A percentile compares a stretch with the other conserved stretches of the same genome.
Conservation (phyloP, 2,113 vertebrate species). For the Hippocampus comes region DNA sequence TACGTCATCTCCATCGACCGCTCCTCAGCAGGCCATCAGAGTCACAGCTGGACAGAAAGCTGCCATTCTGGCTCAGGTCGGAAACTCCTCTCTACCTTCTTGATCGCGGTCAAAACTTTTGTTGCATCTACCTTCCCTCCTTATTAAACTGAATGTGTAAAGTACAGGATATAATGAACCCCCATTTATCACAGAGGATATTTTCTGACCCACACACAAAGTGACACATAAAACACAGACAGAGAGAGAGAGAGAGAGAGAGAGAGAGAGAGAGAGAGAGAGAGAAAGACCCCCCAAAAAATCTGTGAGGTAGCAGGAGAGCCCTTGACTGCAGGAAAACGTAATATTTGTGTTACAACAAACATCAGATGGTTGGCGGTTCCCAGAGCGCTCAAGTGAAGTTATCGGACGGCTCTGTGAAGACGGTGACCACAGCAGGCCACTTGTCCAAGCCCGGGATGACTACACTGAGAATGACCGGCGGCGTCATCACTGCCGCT, state of each 20-base stretch:
- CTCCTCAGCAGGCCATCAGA: conserved; percentile 85
- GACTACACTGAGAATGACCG: conserved; percentile 88
- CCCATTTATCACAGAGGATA: too few species aligned
- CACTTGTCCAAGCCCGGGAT: conserved; percentile 91
- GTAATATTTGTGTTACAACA: not conserved
- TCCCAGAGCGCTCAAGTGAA: conserved; percentile 86
- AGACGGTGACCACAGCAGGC: conserved; percentile 77
- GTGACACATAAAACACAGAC: too few species aligned
- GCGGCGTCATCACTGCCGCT: conserved; percentile 87
- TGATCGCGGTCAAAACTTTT: not conserved
- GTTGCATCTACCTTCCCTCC: not conserved
- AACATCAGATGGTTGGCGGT: conserved; percentile 77
- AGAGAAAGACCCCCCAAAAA: too few species aligned
- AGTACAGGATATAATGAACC: too few species aligned
- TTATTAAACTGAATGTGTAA: not conserved
- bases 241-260: too few species aligned
- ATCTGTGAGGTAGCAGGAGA: too few species aligned
- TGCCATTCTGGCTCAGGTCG: conserved; percentile 89
- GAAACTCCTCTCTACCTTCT: not conserved
- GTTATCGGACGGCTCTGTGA: conserved; percentile 86
- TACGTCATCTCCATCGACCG: conserved; percentile 74
- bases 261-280: too few species aligned
- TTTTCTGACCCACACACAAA: too few species aligned
- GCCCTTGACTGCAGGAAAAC: not conserved
- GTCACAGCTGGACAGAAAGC: conserved; percentile 94